A percentile compares a stretch with the other conserved stretches of the same genome.
These are phyloP conservation scores for Eublepharis macularius DNA, from an alignment of 2,113 vertebrate genomes.

Conservation along the genomic window DNA sequence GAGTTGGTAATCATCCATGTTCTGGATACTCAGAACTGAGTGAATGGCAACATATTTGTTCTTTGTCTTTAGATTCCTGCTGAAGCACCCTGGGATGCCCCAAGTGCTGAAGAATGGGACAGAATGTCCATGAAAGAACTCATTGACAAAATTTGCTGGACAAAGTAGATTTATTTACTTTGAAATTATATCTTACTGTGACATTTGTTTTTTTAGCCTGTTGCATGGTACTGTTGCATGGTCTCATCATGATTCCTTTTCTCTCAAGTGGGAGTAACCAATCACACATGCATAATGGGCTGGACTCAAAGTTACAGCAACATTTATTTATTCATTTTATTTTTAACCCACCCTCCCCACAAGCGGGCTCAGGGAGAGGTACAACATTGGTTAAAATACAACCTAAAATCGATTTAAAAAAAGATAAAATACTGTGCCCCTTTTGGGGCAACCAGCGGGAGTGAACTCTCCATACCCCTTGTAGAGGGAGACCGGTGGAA, in stretches of 20 bases:
- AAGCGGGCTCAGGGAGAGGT: too few relatives aligned
- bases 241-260: not conserved
- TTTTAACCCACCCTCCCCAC: too few relatives aligned
- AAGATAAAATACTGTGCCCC: too few relatives aligned
- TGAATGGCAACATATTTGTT: not conserved
- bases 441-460: too few relatives aligned
- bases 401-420: too few relatives aligned
- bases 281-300: not conserved
- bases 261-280: not conserved
- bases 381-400: too few relatives aligned
- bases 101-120: conserved; percentile 80
- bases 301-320: too few relatives aligned
- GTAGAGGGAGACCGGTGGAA: too few relatives aligned
- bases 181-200: conserved; percentile 9
- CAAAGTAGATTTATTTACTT: conserved; percentile 66
- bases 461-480: too few relatives aligned
- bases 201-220: not conserved
- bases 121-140: conserved; percentile 82
- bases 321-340: too few relatives aligned
- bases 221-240: not conserved
- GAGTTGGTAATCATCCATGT: too few relatives aligned
- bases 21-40: too few relatives aligned
- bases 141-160: conserved; percentile 83
- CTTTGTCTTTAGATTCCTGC: conserved; percentile 76
- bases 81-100: conserved; percentile 80